Base-by-base conservation (phyloP, 2,888 invertebrate species). In the Chesias legatella region DNA sequence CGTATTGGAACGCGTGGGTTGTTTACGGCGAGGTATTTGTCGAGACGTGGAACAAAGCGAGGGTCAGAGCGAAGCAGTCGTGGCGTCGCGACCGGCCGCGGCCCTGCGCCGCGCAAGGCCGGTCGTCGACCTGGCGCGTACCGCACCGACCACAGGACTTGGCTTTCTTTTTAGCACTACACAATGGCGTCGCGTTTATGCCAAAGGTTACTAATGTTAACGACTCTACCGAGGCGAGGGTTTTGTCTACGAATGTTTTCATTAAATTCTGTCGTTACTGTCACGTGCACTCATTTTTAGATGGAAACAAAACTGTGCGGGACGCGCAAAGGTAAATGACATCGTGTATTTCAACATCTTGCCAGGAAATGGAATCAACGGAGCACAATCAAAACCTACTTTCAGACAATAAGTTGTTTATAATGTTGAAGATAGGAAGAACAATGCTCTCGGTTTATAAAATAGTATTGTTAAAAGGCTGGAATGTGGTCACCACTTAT, bases 101-200 rank as follows among this genome's bases (percentile, higher is more conserved):
- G 79, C 78, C 74, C 72, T 72, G 77, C 73, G 75, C 74, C 58
- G 75, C 74, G 84, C 85, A 88, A 88, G 86, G 86, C 79, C 86
- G 86, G 86, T 81, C 86, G 79, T 59, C 79, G 84, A 86, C 82
- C 85, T 73, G 75, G 61, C 75, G 67, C 67, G 63, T 68, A 70
- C 63, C 51, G 70, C 70, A 73, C 72, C 60, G 63, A 62, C 58
- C 60, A 60, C 60, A 37, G 51, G 41, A 63, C 65, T 70, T 56
- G 66, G 60, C 60, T 71, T 74, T 66, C 64, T 66, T 70, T 61
- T 51, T 56, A 59, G 48, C 53, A 52, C 38, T 34, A 45, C 32
- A 63, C 47, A 56, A 58, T 45, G 36, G 45, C 43, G 48, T 41
- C 41, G 31, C 33, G 29, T 44, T 53, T 45, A 41, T 31, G 40